Conservation (phyloP, 2,888 invertebrate genomes). For the Phragmatobia fuliginosa region DNA sequence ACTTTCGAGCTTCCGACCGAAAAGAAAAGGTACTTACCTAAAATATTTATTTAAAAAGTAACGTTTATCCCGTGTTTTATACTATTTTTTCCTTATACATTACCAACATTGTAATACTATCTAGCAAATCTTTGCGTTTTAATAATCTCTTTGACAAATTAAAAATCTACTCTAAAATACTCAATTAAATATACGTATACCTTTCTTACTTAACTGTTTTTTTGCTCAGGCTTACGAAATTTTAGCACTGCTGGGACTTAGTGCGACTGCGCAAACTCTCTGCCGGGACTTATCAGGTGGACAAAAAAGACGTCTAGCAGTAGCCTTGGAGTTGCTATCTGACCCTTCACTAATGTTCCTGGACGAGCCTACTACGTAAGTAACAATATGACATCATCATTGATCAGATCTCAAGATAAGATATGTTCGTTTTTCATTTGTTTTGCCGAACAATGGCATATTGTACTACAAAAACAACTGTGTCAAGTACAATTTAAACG, state of each 20-base stretch:
- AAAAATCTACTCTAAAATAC: not conserved
- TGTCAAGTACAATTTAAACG: slow-evolving; percentile 11
- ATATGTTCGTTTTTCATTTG: slow-evolving; percentile 28
- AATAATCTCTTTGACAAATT: not conserved
- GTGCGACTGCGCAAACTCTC: slow-evolving; percentile 89
- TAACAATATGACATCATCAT: slow-evolving; percentile 37
- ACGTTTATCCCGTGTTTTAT: not conserved
- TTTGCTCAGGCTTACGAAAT: slow-evolving; percentile 90
- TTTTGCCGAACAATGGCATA: slow-evolving; percentile 37
- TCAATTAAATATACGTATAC: not conserved
- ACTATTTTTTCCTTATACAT: no score
- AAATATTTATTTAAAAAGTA: not conserved
- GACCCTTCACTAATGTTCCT: slow-evolving; percentile 96
- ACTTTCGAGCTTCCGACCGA: slow-evolving; percentile 89
- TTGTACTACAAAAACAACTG: slow-evolving; percentile 31
- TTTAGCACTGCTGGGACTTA: slow-evolving; percentile 90
- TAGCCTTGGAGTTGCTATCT: slow-evolving; percentile 93
- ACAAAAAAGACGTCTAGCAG: slow-evolving; percentile 93
- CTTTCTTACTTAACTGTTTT: not conserved
- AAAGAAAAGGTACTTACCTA: slow-evolving; percentile 88
- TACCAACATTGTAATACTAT: no score
- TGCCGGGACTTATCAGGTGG: slow-evolving; percentile 93
- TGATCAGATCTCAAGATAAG: slow-evolving; percentile 38
- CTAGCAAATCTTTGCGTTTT: not conserved
- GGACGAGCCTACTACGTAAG: slow-evolving; percentile 95